phyloP scores from a whole-genome alignment of 1,140 invertebrate genomes.

The Drosophila ironensis region DNA sequence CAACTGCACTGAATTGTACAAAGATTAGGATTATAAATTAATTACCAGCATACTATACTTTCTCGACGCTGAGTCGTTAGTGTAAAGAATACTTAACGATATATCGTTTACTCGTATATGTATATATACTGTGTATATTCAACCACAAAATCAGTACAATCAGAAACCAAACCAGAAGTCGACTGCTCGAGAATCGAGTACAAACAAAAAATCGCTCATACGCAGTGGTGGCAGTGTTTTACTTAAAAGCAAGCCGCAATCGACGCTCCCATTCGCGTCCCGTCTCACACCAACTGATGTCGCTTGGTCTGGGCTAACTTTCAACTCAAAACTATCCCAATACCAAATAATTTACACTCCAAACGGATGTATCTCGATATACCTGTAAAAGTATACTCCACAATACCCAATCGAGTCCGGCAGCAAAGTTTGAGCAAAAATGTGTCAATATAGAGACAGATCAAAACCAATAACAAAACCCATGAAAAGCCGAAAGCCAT shows the following conservation, averaged over 20 bases:
- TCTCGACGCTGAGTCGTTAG: slow-evolving; percentile 52
- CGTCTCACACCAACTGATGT: slow-evolving; percentile 38
- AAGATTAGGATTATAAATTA: slow-evolving; percentile 44
- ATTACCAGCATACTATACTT: slow-evolving; percentile 6
- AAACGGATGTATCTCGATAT: background rate
- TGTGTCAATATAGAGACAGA: slow-evolving; percentile 81
- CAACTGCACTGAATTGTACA: slow-evolving; percentile 39
- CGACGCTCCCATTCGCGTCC: slow-evolving; percentile 31
- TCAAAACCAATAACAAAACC: slow-evolving; percentile 6
- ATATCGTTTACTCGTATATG: slow-evolving; percentile 42
- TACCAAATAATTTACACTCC: background rate
- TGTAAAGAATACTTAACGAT: slow-evolving; percentile 41
- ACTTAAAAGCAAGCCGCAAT: slow-evolving; percentile 75
- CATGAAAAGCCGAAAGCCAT: slow-evolving; percentile 39
- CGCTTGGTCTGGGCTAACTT: slow-evolving; percentile 46
- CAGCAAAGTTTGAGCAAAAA: slow-evolving; percentile 82
- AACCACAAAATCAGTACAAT: slow-evolving; percentile 38
- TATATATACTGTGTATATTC: slow-evolving; percentile 56
- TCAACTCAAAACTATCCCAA: slow-evolving; percentile 3
- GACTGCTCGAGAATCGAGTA: slow-evolving; percentile 14
- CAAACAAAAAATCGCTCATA: slow-evolving; percentile 55
- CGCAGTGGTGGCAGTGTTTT: slow-evolving; percentile 82
- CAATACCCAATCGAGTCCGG: slow-evolving; percentile 75
- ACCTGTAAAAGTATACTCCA: slow-evolving; percentile 19
- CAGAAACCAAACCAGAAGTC: slow-evolving; percentile 59